A percentile compares a stretch with the other conserved stretches of the same genome.
phyloP scores from a whole-genome alignment of 1,140 invertebrate species.

The Trypoxylus dichotomus region DNA sequence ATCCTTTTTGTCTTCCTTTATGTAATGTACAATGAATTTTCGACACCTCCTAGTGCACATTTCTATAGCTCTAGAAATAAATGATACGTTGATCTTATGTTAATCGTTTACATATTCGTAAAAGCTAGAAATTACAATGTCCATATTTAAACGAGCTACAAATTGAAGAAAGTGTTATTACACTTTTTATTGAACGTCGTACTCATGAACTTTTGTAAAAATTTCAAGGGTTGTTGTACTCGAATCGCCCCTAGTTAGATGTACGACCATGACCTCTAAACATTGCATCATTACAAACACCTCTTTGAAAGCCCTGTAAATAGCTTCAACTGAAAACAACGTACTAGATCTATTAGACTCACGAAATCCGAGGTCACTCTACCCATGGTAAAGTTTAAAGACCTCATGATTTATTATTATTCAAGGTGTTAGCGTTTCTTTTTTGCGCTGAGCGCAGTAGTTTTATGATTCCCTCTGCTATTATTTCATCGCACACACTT shows the following conservation, averaged over 20 bases:
- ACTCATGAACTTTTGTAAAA: too few species aligned
- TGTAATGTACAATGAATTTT: too few species aligned
- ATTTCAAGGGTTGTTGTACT: background rate
- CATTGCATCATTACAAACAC: background rate
- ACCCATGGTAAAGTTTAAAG: conserved; percentile 13
- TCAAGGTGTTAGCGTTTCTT: conserved; percentile 3
- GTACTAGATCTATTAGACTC: conserved; percentile 7
- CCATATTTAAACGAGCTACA: too few species aligned
- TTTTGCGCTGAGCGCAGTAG: background rate
- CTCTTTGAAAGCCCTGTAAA: background rate
- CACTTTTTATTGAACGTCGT: too few species aligned
- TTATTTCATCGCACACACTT: background rate
- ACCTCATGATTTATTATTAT: conserved; percentile 24
- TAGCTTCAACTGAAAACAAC: background rate
- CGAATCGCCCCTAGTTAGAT: background rate
- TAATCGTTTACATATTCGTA: too few species aligned
- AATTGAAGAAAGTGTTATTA: too few species aligned
- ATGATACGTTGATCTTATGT: too few species aligned
- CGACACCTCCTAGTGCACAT: too few species aligned
- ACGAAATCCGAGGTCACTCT: conserved; percentile 17
- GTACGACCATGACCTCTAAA: background rate
- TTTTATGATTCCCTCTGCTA: background rate
- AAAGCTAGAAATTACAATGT: too few species aligned
- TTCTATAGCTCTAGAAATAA: too few species aligned
- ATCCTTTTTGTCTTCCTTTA: too few species aligned